These are phyloP conservation scores for Mormyrus proboscirostris DNA, from an alignment of 2,797 vertebrate species.

Conservation along the genomic window DNA sequence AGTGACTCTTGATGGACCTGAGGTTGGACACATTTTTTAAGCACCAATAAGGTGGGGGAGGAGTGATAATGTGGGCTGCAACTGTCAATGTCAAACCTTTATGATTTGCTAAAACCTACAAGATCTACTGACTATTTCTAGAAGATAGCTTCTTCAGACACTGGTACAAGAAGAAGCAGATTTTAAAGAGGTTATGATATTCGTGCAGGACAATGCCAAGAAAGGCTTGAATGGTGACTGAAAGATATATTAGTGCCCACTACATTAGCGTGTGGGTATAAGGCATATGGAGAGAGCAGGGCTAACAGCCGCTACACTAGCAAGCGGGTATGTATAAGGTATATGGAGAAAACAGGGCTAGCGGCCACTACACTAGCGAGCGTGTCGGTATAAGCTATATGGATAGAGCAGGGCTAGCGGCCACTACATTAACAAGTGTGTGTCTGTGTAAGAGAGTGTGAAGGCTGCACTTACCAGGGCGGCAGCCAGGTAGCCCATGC, in stretches of 20 bases:
- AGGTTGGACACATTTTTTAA: background rate
- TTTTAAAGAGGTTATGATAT: background rate
- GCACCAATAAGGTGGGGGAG: background rate
- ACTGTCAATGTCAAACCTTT: background rate
- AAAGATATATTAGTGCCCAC: background rate
- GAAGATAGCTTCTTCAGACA: background rate
- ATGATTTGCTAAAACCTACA: background rate
- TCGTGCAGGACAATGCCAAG: background rate
- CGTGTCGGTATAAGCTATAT: too few relatives aligned
- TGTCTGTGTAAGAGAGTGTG: background rate
- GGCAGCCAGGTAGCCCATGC: slow-evolving; percentile 70
- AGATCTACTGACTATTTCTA: background rate
- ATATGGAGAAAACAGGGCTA: too few relatives aligned
- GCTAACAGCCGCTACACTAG: background rate
- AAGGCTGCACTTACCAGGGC: background rate
- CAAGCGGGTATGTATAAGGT: too few relatives aligned
- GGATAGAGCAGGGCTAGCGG: too few relatives aligned
- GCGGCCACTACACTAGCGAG: too few relatives aligned
- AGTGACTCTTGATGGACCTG: background rate
- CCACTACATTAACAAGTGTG: background rate
- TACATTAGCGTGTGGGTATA: background rate
- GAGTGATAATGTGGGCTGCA: background rate
- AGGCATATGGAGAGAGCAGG: background rate
- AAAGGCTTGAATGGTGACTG: background rate
- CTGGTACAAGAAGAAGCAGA: background rate